Evolutionary conservation across 2,888 invertebrate species (phyloP).

Genomic region (Elysia crispata): DNA sequence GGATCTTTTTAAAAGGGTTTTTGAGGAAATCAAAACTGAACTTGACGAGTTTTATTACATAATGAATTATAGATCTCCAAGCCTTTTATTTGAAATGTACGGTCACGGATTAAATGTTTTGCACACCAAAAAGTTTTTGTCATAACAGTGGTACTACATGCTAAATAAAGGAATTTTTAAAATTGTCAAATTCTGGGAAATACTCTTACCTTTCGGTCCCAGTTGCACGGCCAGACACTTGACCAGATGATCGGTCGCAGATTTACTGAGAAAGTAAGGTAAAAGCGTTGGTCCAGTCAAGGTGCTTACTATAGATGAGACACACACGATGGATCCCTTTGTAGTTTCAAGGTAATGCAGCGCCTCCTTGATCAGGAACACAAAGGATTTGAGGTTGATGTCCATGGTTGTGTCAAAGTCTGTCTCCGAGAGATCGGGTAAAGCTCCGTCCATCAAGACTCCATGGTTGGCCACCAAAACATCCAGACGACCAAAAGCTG

Average conservation of each 20-base stretch:
- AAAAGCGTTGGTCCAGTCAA: neutral
- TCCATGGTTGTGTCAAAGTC: neutral
- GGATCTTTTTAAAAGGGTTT: too few species aligned
- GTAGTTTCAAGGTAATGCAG: slow-evolving; percentile 86
- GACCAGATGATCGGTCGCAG: neutral
- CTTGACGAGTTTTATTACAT: too few species aligned
- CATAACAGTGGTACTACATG: too few species aligned
- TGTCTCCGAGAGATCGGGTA: neutral
- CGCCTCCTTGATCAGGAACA: neutral
- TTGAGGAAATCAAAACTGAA: too few species aligned
- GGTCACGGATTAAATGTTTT: too few species aligned
- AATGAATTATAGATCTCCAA: too few species aligned
- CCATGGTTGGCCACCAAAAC: neutral
- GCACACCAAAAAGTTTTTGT: too few species aligned
- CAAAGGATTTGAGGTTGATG: neutral
- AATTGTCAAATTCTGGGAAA: too few species aligned
- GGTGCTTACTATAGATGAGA: slow-evolving; percentile 81
- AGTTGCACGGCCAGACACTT: neutral
- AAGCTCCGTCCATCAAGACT: too few species aligned
- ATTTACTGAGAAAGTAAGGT: neutral
- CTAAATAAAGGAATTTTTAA: too few species aligned
- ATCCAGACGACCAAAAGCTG: neutral
- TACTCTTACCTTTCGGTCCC: neutral
- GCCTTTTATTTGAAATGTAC: too few species aligned
- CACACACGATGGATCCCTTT: slow-evolving; percentile 84